phyloP scores from a whole-genome alignment of 2,113 vertebrate genomes.

The Scophthalmus maximus region DNA sequence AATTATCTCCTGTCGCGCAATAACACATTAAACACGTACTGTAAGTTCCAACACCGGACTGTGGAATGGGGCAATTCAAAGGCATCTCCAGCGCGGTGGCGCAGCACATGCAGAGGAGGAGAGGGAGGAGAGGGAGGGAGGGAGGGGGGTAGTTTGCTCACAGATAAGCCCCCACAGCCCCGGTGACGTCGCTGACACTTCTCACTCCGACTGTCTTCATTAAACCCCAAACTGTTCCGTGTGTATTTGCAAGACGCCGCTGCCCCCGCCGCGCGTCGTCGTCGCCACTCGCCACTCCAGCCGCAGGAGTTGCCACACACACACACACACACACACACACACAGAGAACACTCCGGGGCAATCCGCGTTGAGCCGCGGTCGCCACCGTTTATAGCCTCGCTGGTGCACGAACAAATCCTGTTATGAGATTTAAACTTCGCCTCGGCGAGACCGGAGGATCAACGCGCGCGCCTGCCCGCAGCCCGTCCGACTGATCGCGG shows the following conservation, averaged over 20 bases:
- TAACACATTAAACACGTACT: constrained; percentile 63
- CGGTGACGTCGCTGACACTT: constrained; percentile 48
- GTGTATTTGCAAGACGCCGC: too few species aligned
- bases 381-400: constrained; percentile 76
- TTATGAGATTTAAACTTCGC: constrained; percentile 85
- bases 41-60: constrained; percentile 40
- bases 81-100: constrained; percentile 24
- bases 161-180: constrained; percentile 25
- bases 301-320: too few species aligned
- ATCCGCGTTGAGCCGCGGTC: too few species aligned
- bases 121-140: neutral
- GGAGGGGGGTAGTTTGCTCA: constrained; percentile 44
- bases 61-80: constrained; percentile 63
- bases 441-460: constrained; percentile 79
- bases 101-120: constrained; percentile 13
- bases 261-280: too few species aligned
- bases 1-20: constrained; percentile 39
- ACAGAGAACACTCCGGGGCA: too few species aligned
- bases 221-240: constrained; percentile 34
- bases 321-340: too few species aligned
- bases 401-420: constrained; percentile 84
- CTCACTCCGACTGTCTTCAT: constrained; percentile 22
- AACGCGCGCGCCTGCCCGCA: constrained; percentile 72
- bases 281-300: too few species aligned
- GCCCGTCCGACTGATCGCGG: constrained; percentile 66